Base-by-base conservation (phyloP, 2,888 invertebrate species). In the Andrena praecox region DNA sequence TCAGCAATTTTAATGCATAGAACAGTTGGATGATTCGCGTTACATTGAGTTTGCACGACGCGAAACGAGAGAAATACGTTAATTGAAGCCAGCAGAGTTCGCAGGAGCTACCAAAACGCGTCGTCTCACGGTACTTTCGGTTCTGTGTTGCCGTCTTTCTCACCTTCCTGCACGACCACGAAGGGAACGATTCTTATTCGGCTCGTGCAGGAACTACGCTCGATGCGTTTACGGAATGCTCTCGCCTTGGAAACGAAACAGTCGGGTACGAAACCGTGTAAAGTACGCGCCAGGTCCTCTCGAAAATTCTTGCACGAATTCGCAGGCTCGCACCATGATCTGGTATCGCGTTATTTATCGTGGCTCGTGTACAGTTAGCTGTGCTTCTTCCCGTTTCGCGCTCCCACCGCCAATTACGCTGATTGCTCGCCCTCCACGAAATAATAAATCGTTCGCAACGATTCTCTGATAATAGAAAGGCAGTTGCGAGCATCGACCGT, bases 221-320 rank as follows among this genome's bases (percentile, higher is more conserved):
- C 72, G 80, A 73, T 78, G 89, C 80, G 63, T 85, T 72, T 66
- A 27, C 79, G 88, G 89, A 88, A 89, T 89, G 85, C 77, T 48
- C 33, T 69, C 71, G 81, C 80, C 73, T 67, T 68, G 71, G 74
- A 71, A 69, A 59, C 74, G 5, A n/a, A 12, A 10, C 50, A n/a
- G 35, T n/a, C 20, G 5, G 16, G 10, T 10, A 64, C 24, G 33
- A 10, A 12, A 52, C 52, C 52, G 52, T 20, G 52, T 1, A 52
- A n/a, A 7, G 54, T 54, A 8, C 24, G 29, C 50, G 50, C 24
- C 63, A 12, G 42, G 2, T 24, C 59, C 68, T 79, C 69, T 60
- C 62, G 52, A 76, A 68, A 64, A 33, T 67, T 73, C 33, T 67
- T 71, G 48, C 66, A 52, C 79, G 64, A 82, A 77, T 79, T 48